Evolutionary conservation across 2,888 invertebrate genomes (phyloP).

Genomic region (Brassicogethes aeneus): DNA sequence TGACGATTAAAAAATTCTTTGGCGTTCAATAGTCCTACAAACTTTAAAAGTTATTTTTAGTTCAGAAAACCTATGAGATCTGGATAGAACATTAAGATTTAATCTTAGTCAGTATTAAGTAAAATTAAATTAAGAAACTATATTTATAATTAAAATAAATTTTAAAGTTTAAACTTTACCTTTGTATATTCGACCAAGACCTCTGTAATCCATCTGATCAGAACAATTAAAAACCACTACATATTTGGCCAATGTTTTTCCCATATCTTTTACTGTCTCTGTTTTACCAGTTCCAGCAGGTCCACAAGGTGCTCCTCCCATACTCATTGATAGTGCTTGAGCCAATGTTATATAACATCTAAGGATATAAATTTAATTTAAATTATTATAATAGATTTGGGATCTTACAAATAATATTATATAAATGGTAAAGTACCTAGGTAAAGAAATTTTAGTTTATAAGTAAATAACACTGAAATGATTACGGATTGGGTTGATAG

Average conservation of each 20-base stretch:
- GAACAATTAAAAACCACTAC: constrained; percentile 97
- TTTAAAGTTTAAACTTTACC: constrained; percentile 38
- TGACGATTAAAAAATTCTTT: too few species aligned
- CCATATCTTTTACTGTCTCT: constrained; percentile 97
- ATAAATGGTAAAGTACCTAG: constrained; percentile 4
- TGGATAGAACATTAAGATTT: too few species aligned
- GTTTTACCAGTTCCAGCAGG: constrained; percentile 99
- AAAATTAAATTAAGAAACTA: too few species aligned
- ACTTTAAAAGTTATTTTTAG: too few species aligned
- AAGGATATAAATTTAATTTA: constrained; percentile 6
- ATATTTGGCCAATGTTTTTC: constrained; percentile 92
- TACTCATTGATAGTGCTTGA: constrained; percentile 90
- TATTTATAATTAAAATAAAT: too few species aligned
- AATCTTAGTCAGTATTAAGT: too few species aligned
- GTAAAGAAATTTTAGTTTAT: too few species aligned
- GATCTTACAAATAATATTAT: neutral
- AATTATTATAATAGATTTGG: neutral
- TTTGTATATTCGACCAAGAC: constrained; percentile 91
- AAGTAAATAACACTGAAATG: too few species aligned
- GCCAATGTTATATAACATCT: constrained; percentile 96
- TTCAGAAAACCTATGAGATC: too few species aligned
- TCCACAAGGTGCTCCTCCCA: constrained; percentile 94
- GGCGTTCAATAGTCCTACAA: too few species aligned
- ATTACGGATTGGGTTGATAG: too few species aligned
- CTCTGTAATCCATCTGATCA: constrained; percentile 98